A percentile compares a stretch with the other conserved stretches of the same genome.
Evolutionary conservation across 2,797 vertebrate genomes (phyloP).

Genomic region (Chloroceryle amazona): DNA sequence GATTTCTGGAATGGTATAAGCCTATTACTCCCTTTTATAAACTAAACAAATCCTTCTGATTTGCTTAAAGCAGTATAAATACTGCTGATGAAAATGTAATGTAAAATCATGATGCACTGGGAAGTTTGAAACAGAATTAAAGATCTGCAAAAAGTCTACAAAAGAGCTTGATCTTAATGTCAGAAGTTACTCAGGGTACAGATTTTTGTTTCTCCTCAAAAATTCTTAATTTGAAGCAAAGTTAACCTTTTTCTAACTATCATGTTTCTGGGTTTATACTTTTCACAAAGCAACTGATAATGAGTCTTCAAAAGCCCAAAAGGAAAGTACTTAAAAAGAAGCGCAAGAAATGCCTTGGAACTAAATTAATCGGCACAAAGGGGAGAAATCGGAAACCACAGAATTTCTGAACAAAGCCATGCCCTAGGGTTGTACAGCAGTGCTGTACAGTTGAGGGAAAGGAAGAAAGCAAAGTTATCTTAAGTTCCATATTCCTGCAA

Average conservation of each 20-base stretch:
- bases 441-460: conserved; percentile 27
- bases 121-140: background rate
- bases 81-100: background rate
- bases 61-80: background rate
- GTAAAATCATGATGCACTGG: background rate
- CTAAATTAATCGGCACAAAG: conserved; percentile 59
- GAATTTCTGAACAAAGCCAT: conserved; percentile 58
- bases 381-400: conserved; percentile 61
- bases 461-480: conserved; percentile 60
- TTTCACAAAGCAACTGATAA: conserved; percentile 26
- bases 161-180: background rate
- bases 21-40: background rate
- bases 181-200: background rate
- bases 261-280: background rate
- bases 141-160: background rate
- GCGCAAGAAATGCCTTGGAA: conserved; percentile 42
- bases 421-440: conserved; percentile 48
- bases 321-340: conserved; percentile 10
- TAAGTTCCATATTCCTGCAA: conserved; percentile 33
- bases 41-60: background rate
- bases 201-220: background rate
- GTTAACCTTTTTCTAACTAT: background rate
- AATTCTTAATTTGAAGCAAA: background rate
- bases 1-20: background rate
- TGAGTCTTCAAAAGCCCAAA: background rate